Evolutionary conservation across 1,140 invertebrate species (phyloP).

Genomic region (Musca vetustissima): DNA sequence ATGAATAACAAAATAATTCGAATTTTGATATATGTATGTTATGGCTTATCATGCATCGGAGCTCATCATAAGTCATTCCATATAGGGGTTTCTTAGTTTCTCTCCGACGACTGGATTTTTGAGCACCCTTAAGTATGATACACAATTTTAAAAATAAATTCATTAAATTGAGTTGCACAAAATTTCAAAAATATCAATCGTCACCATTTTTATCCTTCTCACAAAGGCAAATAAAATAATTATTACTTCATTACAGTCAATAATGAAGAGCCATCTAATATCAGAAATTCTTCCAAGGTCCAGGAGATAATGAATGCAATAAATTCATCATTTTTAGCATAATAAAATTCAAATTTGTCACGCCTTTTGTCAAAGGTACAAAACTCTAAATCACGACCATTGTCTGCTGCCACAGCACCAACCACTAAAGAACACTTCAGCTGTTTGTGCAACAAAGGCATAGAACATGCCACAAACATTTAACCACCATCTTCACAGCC

Average conservation of each 20-base stretch:
- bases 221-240: not conserved
- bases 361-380: constrained; percentile 22
- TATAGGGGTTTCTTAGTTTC: no score
- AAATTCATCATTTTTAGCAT: constrained; percentile 22
- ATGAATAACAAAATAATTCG: no score
- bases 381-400: not conserved
- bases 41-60: no score
- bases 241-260: not conserved
- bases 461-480: not conserved
- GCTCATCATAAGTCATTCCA: no score
- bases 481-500: not conserved
- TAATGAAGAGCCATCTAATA: not conserved
- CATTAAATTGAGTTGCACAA: no score
- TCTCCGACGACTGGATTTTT: no score
- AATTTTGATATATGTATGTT: no score
- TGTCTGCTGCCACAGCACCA: not conserved
- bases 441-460: not conserved
- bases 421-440: constrained; percentile 2
- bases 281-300: not conserved
- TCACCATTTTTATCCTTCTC: not conserved
- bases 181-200: not conserved
- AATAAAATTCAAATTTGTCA: constrained; percentile 27
- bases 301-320: not conserved
- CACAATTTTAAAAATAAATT: no score
- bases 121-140: no score